Evolutionary conservation across 2,113 vertebrate species (phyloP).

Genomic region (Capreolus pygargus): DNA sequence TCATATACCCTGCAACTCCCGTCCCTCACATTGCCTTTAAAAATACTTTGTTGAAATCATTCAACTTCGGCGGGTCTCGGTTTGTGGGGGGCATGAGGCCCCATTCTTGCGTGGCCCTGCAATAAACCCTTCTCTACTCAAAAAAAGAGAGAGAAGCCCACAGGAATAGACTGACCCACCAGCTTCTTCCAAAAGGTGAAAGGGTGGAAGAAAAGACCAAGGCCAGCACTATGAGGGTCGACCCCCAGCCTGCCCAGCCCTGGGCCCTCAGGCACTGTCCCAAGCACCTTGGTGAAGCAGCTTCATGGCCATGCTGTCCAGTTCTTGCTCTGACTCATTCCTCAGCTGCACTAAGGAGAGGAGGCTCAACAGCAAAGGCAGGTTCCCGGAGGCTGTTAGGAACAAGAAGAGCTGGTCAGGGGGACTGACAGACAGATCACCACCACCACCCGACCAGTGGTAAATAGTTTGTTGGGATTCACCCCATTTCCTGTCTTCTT

Average conservation of each 20-base stretch:
- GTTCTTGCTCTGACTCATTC: slow-evolving; percentile 77
- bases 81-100: not conserved
- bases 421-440: not conserved
- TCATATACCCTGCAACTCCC: not conserved
- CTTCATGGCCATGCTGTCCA: slow-evolving; percentile 90
- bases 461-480: not conserved
- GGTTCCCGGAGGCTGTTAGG: slow-evolving; percentile 77
- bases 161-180: not conserved
- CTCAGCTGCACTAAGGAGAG: slow-evolving; percentile 87
- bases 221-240: not conserved
- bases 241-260: not conserved
- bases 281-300: slow-evolving; percentile 91
- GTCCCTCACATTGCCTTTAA: not conserved
- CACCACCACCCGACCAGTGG: too few species aligned
- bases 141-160: not conserved
- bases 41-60: not conserved
- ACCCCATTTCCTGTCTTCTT: not conserved
- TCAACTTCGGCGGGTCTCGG: not conserved
- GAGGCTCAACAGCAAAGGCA: slow-evolving; percentile 89
- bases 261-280: not conserved
- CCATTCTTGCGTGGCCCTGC: not conserved
- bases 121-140: not conserved
- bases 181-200: not conserved
- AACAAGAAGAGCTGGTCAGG: not conserved
- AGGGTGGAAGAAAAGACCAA: not conserved